Evolutionary conservation across 2,113 vertebrate species (phyloP).

Genomic region (Regulus satrapa): DNA sequence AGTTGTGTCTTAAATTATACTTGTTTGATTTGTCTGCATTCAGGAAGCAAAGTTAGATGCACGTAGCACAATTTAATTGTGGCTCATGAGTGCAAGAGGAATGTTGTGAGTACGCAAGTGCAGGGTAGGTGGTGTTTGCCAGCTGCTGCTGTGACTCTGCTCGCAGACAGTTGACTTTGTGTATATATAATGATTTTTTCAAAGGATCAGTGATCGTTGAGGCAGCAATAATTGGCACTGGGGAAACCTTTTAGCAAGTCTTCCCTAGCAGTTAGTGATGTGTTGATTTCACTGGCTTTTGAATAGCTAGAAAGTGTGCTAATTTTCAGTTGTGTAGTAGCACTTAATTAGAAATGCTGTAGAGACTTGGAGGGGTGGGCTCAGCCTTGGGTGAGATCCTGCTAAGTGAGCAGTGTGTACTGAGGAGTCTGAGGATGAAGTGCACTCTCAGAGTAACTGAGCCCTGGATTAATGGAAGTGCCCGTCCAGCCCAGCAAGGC

Average conservation of each 20-base stretch:
- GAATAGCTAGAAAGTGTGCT: background rate
- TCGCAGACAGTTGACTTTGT: background rate
- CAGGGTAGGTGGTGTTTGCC: background rate
- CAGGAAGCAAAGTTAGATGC: background rate
- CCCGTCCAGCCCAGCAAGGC: background rate
- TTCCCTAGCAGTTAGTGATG: background rate
- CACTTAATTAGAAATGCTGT: background rate
- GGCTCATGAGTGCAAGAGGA: background rate
- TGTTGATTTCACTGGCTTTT: background rate
- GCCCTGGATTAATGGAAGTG: background rate
- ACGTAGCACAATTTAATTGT: background rate
- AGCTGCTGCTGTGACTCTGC: background rate
- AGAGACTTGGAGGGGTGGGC: background rate
- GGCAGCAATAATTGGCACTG: constrained; percentile 7
- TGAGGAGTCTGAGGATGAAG: background rate
- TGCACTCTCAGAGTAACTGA: background rate
- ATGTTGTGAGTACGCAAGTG: background rate
- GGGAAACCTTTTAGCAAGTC: background rate
- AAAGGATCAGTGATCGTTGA: constrained; percentile 3
- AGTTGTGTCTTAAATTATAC: background rate
- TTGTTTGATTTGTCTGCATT: background rate
- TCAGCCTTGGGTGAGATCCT: background rate
- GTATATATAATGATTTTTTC: background rate
- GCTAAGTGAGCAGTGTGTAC: background rate
- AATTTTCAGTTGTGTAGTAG: background rate